A percentile compares a stretch with the other conserved stretches of the same genome.
Evolutionary conservation across 2,797 vertebrate species (phyloP).

Genomic region (Myiotriccus ornatus): DNA sequence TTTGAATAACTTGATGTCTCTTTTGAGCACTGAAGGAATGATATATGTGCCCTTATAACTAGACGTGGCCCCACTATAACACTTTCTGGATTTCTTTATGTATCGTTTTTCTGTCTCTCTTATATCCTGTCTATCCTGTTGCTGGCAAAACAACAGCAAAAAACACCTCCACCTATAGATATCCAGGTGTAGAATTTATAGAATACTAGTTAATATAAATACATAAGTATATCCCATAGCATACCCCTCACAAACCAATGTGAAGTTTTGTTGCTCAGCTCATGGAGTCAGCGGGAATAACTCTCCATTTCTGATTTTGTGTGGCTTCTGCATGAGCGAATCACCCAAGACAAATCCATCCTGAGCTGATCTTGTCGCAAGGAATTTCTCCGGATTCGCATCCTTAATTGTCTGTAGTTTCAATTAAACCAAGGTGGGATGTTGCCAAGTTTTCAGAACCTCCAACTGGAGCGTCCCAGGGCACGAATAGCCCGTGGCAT

Average conservation of each 20-base stretch:
- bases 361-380: constrained; percentile 10
- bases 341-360: constrained; percentile 39
- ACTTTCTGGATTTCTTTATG: neutral
- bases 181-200: neutral
- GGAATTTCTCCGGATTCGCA: constrained; percentile 32
- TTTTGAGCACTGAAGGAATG: neutral
- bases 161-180: rapidly evolving
- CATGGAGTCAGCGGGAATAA: neutral
- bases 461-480: neutral
- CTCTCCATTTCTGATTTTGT: neutral
- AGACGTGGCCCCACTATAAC: neutral
- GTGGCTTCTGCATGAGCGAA: constrained; percentile 1
- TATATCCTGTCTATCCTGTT: neutral
- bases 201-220: neutral
- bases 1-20: neutral
- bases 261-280: neutral
- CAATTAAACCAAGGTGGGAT: constrained; percentile 34
- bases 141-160: neutral
- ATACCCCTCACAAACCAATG: neutral
- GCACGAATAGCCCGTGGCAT: constrained; percentile 34
- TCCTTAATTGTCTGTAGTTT: constrained; percentile 58
- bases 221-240: neutral
- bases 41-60: neutral
- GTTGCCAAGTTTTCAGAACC: constrained; percentile 42
- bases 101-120: neutral